Conservation (phyloP, 2,113 vertebrate species). For the Poicephalus gulielmi region DNA sequence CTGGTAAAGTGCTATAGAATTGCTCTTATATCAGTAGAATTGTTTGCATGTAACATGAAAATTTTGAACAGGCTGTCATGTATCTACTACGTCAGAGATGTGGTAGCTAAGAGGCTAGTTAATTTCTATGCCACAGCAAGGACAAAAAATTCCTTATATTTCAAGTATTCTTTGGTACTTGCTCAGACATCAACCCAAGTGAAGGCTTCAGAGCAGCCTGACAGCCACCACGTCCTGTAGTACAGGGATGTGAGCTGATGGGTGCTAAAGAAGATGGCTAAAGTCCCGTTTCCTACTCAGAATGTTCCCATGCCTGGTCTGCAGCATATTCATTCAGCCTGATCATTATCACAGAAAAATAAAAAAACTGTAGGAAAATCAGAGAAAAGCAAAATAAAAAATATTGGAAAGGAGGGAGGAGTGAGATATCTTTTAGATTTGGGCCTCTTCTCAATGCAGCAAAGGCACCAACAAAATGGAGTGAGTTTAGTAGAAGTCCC, state of each 20-base stretch:
- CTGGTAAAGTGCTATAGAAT: background rate
- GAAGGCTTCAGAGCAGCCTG: background rate
- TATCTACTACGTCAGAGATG: background rate
- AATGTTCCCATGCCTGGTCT: background rate
- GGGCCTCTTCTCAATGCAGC: background rate
- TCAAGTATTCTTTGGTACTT: background rate
- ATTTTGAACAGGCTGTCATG: background rate
- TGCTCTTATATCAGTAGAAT: background rate
- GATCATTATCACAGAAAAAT: background rate
- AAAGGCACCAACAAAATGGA: background rate
- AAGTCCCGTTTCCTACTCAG: background rate
- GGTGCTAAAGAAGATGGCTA: background rate
- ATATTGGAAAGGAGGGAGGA: background rate
- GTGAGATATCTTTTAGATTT: background rate
- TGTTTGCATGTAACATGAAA: background rate
- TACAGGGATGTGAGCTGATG: background rate
- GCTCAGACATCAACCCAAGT: background rate
- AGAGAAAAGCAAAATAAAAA: background rate
- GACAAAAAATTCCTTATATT: background rate
- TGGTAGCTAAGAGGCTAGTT: background rate
- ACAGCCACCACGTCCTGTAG: accelerated
- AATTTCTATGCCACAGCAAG: background rate
- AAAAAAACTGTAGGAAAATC: background rate
- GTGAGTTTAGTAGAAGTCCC: background rate
- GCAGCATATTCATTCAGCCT: background rate